These are phyloP conservation scores for Micrasema longulum DNA, from an alignment of 1,140 invertebrate species.

Conservation along the genomic window DNA sequence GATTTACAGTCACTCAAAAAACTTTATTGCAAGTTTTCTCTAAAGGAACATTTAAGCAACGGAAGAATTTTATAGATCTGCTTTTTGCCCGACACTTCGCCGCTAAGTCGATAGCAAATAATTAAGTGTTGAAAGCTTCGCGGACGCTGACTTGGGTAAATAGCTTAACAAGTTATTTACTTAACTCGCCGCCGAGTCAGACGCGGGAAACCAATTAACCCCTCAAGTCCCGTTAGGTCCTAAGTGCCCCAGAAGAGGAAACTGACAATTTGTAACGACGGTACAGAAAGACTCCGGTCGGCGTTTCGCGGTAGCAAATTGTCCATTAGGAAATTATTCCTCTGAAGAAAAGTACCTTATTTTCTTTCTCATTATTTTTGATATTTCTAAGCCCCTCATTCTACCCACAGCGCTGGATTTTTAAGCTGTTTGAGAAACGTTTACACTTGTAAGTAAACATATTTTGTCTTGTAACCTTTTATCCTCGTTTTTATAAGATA, in stretches of 20 bases:
- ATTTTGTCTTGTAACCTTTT: too few relatives aligned
- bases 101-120: conserved; percentile 34
- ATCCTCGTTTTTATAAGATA: too few relatives aligned
- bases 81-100: conserved; percentile 3
- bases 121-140: conserved; percentile 22
- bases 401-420: not conserved
- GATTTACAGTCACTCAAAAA: not conserved
- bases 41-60: not conserved
- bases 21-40: too few relatives aligned
- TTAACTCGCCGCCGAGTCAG: conserved; percentile 19
- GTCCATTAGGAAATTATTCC: conserved; percentile 26
- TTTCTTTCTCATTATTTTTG: conserved; percentile 34
- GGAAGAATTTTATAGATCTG: not conserved
- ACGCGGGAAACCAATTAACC: conserved; percentile 43
- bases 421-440: not conserved
- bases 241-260: conserved; percentile 37
- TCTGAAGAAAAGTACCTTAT: conserved; percentile 32
- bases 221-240: conserved; percentile 23
- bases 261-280: conserved; percentile 45
- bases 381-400: conserved; percentile 4
- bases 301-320: conserved; percentile 26
- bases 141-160: conserved; percentile 21
- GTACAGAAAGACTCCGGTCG: conserved; percentile 25
- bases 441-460: too few relatives aligned
- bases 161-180: conserved; percentile 33